These are phyloP conservation scores for Tiliqua scincoides DNA, from an alignment of 2,113 vertebrate species.

Conservation along the genomic window DNA sequence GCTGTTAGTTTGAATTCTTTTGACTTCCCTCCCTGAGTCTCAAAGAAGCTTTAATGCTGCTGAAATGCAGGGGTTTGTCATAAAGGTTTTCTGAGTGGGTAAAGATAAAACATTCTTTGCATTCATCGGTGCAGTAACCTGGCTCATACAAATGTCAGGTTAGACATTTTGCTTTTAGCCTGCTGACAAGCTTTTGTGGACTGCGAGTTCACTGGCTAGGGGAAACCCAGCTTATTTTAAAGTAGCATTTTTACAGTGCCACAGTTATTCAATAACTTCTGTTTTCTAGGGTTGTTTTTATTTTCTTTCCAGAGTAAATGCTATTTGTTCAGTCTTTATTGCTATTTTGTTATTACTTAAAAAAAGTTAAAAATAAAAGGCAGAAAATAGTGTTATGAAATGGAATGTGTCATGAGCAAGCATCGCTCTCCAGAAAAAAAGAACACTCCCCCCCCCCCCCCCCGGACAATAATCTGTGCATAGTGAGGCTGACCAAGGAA, in stretches of 20 bases:
- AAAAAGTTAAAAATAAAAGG: background rate
- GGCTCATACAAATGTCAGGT: constrained; percentile 32
- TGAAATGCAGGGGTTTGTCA: constrained; percentile 43
- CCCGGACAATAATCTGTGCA: no score
- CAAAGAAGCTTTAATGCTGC: constrained; percentile 28
- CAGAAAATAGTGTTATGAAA: background rate
- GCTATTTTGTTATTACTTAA: no score
- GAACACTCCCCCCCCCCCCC: no score
- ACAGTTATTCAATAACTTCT: constrained; percentile 8
- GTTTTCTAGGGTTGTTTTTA: background rate
- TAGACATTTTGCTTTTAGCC: constrained; percentile 11
- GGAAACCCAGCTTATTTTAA: constrained; percentile 3
- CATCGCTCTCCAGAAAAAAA: background rate
- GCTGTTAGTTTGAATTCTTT: constrained; percentile 35
- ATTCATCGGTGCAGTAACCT: constrained; percentile 48
- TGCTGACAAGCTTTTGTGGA: constrained; percentile 1
- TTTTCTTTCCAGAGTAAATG: background rate
- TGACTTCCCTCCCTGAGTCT: constrained; percentile 23
- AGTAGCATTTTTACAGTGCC: background rate
- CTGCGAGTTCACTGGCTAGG: constrained; percentile 3
- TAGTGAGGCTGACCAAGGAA: no score
- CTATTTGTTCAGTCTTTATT: background rate
- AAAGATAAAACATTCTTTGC: constrained; percentile 47
- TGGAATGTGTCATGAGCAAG: background rate
- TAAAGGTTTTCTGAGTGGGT: constrained; percentile 47